These are phyloP conservation scores for Steromphala cineraria DNA, from an alignment of 2,888 invertebrate species.

Conservation along the genomic window DNA sequence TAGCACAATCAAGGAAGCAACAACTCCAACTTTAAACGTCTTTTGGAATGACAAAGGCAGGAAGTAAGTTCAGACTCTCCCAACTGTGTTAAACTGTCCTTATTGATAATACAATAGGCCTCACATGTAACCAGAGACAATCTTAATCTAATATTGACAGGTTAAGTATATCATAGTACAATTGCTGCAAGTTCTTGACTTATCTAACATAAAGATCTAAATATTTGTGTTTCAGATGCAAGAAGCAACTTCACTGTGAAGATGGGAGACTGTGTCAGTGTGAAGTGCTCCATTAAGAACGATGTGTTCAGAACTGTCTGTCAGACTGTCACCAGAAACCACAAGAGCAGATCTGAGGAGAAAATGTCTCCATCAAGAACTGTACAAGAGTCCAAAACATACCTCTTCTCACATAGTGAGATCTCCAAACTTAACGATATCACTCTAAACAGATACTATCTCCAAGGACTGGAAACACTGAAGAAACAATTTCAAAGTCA, in stretches of 20 bases:
- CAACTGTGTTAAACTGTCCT: no score
- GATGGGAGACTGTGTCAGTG: slow-evolving; percentile 42
- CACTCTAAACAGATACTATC: slow-evolving; percentile 51
- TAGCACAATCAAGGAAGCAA: no score
- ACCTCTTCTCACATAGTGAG: slow-evolving; percentile 26
- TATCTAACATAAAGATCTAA: no score
- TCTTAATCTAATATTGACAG: no score
- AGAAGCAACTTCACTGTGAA: slow-evolving; percentile 45
- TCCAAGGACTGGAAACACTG: slow-evolving; percentile 45
- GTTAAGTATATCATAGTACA: no score
- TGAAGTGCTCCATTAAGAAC: slow-evolving; percentile 42
- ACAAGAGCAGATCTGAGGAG: neutral
- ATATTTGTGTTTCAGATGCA: slow-evolving; percentile 33
- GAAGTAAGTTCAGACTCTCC: no score
- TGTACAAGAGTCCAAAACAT: neutral
- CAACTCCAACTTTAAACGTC: no score
- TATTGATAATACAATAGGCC: no score
- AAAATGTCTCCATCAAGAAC: neutral
- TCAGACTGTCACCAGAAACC: slow-evolving; percentile 32
- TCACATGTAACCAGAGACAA: no score
- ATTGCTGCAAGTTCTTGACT: no score
- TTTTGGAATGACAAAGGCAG: no score
- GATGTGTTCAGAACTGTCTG: slow-evolving; percentile 38
- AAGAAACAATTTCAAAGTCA: slow-evolving; percentile 8
- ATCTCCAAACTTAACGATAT: slow-evolving; percentile 58